These are phyloP conservation scores for Tetanocera ferruginea DNA, from an alignment of 2,888 invertebrate genomes.

Conservation along the genomic window DNA sequence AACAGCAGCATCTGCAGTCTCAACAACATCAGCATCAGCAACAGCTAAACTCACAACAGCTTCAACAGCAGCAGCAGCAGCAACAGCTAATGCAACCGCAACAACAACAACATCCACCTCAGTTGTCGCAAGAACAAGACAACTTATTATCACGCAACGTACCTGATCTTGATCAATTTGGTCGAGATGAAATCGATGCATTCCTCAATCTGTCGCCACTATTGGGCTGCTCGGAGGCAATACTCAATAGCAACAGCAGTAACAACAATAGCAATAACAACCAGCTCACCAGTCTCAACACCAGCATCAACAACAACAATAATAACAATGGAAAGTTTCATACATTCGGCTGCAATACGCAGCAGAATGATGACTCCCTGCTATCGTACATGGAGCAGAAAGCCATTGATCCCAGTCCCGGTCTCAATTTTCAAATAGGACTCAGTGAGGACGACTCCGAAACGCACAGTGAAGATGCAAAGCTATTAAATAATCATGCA, in stretches of 20 bases:
- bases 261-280: conserved; percentile 45
- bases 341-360: conserved; percentile 51
- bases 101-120: conserved; percentile 49
- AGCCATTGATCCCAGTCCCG: conserved; percentile 60
- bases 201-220: conserved; percentile 64
- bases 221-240: conserved; percentile 49
- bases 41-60: conserved; percentile 42
- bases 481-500: conserved; percentile 46
- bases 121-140: conserved; percentile 51
- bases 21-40: conserved; percentile 37
- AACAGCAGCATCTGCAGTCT: conserved; percentile 37
- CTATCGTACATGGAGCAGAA: conserved; percentile 68
- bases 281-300: conserved; percentile 33
- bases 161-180: conserved; percentile 58
- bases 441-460: conserved; percentile 62
- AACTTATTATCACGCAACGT: conserved; percentile 49
- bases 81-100: conserved; percentile 42
- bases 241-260: conserved; percentile 41
- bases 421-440: conserved; percentile 66
- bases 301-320: conserved; percentile 43
- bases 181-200: conserved; percentile 65
- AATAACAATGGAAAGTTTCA: conserved; percentile 38
- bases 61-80: conserved; percentile 48
- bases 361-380: conserved; percentile 62
- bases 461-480: conserved; percentile 59